Base-by-base conservation (phyloP, 2,888 invertebrate species). In the Idaea dimidiata region DNA sequence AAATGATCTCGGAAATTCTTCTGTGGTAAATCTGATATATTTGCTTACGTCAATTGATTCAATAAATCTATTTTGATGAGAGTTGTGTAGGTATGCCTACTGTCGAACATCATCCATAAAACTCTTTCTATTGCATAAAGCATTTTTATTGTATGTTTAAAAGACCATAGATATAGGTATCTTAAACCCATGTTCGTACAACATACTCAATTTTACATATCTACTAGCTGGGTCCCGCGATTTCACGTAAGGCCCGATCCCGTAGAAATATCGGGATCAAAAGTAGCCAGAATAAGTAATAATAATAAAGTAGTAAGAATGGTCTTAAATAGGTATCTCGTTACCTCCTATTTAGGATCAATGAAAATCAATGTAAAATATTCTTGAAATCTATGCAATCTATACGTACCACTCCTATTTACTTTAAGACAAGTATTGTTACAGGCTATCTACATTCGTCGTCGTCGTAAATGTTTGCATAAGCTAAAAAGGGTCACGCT, bases 21-120 rank as follows among this genome's bases (percentile, higher is more conserved):
- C 43, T 43, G 62, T 60, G 54, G 16, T 58, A 58, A 16, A 65
- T 66, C 59, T 66, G 60, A 43, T 58, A 17, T 33, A 59, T 53
- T 57, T 64, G 62, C 56, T 54, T 71, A 74, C 79, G 76, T 77
- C 79, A 78, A 66, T 74, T 60, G 61, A 60, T 72, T 65, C 70
- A 72, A 69, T 74, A 73, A 76, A 73, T 66, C 71, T 68, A 64
- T 71, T 69, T 43, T 43, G 43, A 43, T 43, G 43, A 10, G 43
- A 43, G 14, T 43, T 14, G 5, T 43, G 43, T 43, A 14, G 43
- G 43, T 43, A 43, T 43, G 43, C 43, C 61, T 58, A 67, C 69
- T 67, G 64, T 18, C 62, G 70, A 65, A 70, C 61, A 68, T 61
- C 59, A 66, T 66, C 65, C 56, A 61, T 65, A 67, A 62, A 64